phyloP scores from a whole-genome alignment of 1,140 invertebrate species.

The Aleiodes sp. region DNA sequence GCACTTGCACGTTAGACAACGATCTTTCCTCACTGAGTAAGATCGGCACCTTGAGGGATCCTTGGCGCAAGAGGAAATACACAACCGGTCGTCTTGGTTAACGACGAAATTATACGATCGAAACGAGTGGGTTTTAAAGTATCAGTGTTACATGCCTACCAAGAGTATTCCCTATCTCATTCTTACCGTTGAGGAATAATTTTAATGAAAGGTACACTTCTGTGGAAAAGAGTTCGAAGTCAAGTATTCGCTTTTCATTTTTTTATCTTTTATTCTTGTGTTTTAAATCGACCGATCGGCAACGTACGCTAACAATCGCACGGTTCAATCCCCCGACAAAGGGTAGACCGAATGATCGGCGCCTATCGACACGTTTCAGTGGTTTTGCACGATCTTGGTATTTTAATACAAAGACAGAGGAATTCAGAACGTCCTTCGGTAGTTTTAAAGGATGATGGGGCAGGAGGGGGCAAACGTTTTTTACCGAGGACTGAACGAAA shows the following conservation, averaged over 20 bases:
- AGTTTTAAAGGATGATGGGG: too few relatives aligned
- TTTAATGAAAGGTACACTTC: constrained; percentile 6
- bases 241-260: too few relatives aligned
- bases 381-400: constrained; percentile 31
- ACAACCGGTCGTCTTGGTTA: constrained; percentile 32
- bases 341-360: constrained; percentile 23
- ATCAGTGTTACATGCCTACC: constrained; percentile 4
- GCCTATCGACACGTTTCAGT: constrained; percentile 37
- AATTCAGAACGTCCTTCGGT: constrained; percentile 13
- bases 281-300: neutral
- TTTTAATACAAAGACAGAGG: constrained; percentile 31
- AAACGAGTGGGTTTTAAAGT: constrained; percentile 16
- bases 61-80: neutral
- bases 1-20: constrained; percentile 6
- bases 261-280: too few relatives aligned
- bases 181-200: neutral
- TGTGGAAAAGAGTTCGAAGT: neutral
- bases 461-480: constrained; percentile 3
- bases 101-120: constrained; percentile 31
- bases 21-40: neutral
- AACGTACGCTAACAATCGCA: too few relatives aligned
- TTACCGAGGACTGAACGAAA: constrained; percentile 23
- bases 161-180: neutral
- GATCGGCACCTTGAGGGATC: neutral
- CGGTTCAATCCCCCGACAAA: constrained; percentile 28